These are phyloP conservation scores for Oxytorus armatus DNA, from an alignment of 2,888 invertebrate species.

Conservation along the genomic window DNA sequence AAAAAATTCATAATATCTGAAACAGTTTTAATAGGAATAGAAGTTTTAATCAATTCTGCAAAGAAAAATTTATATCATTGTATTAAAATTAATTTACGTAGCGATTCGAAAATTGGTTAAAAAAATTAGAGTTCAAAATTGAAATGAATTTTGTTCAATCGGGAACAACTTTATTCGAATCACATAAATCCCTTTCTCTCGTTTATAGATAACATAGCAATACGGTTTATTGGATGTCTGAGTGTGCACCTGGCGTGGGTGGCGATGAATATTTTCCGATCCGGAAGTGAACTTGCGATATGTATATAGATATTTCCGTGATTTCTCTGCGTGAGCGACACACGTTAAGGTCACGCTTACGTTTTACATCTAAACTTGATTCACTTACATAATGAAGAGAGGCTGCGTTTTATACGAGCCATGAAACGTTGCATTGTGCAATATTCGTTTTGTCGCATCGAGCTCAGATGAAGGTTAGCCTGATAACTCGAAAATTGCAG, in stretches of 20 bases:
- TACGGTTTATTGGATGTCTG: not conserved
- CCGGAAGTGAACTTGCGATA: slow-evolving; percentile 52
- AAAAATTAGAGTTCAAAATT: not conserved
- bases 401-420: slow-evolving; percentile 12
- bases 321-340: slow-evolving; percentile 44
- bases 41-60: too few species aligned
- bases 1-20: too few species aligned
- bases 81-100: not conserved
- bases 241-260: slow-evolving; percentile 30
- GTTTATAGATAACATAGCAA: not conserved
- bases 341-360: not conserved
- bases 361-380: slow-evolving; percentile 38
- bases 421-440: not conserved
- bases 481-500: too few species aligned
- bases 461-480: too few species aligned
- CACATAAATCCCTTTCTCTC: not conserved
- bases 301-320: slow-evolving; percentile 16
- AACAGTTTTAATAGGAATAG: too few species aligned
- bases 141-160: not conserved
- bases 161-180: not conserved
- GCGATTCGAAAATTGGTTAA: too few species aligned
- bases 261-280: slow-evolving; percentile 36
- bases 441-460: not conserved
- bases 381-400: slow-evolving; percentile 57
- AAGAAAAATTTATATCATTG: too few species aligned